These are phyloP conservation scores for Grallaria varia DNA, from an alignment of 2,113 vertebrate genomes.

Conservation along the genomic window DNA sequence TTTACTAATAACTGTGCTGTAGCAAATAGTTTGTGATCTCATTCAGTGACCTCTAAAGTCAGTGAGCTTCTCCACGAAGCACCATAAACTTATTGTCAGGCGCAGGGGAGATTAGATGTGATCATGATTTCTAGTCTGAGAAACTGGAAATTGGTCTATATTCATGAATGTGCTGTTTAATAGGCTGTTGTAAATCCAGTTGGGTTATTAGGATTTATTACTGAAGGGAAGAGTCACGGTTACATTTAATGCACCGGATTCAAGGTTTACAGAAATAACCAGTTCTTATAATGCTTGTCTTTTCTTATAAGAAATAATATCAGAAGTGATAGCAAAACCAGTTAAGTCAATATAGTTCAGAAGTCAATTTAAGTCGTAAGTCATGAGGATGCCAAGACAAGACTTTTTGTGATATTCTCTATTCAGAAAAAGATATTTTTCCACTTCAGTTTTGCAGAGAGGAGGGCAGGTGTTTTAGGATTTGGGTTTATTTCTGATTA, in stretches of 20 bases:
- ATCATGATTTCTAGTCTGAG: not conserved
- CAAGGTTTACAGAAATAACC: not conserved
- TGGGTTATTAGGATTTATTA: not conserved
- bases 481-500: not conserved
- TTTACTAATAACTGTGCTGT: not conserved
- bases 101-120: not conserved
- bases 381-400: not conserved
- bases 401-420: not conserved
- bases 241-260: not conserved
- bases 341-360: not conserved
- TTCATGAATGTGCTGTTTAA: not conserved
- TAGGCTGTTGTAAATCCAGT: not conserved
- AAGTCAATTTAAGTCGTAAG: not conserved
- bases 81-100: not conserved
- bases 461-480: not conserved
- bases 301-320: not conserved
- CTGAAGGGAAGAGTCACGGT: not conserved
- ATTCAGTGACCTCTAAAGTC: not conserved
- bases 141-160: not conserved
- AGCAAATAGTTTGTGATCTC: not conserved
- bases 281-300: not conserved
- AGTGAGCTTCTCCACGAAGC: not conserved
- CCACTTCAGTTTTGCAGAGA: not conserved
- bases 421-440: not conserved
- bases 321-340: not conserved